These are phyloP conservation scores for Darevskia nairensis DNA, from an alignment of 2,797 vertebrate genomes.

Conservation along the genomic window DNA sequence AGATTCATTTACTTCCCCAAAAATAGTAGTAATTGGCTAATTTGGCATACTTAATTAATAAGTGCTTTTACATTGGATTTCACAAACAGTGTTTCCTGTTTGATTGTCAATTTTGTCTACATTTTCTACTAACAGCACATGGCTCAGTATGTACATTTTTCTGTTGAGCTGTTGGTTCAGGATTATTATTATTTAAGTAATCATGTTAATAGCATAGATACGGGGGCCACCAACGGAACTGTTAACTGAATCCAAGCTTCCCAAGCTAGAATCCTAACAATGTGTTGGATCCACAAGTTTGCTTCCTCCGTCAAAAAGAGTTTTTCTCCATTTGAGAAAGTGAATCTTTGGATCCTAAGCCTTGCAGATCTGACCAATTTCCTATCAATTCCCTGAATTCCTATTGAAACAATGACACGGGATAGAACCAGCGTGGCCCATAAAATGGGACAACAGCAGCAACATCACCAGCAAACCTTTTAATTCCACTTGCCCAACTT, in stretches of 20 bases:
- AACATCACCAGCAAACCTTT: not conserved
- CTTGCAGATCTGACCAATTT: not conserved
- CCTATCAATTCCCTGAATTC: not conserved
- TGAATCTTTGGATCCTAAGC: not conserved
- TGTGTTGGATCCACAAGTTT: not conserved
- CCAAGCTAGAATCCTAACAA: not conserved
- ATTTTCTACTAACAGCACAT: constrained; percentile 32
- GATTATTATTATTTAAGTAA: constrained; percentile 36
- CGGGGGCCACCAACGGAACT: not conserved
- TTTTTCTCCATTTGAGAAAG: not conserved
- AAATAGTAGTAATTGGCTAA: constrained; percentile 30
- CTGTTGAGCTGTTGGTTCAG: constrained; percentile 50
- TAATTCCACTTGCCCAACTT: not conserved
- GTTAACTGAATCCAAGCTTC: not conserved
- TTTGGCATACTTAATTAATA: constrained; percentile 21
- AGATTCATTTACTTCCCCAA: constrained; percentile 16
- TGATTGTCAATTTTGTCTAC: constrained; percentile 44
- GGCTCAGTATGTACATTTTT: constrained; percentile 32
- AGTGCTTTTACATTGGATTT: not conserved
- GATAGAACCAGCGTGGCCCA: too few species aligned
- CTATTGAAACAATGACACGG: not conserved
- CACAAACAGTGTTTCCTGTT: constrained; percentile 46
- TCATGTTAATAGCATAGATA: constrained; percentile 34
- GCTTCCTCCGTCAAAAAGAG: not conserved
- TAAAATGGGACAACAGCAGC: not conserved